Percentiles rank a stretch among this genome's conserved stretches.
These are phyloP conservation scores for Jaculus jaculus DNA, from an alignment of 2,113 vertebrate species.

Conservation along the genomic window DNA sequence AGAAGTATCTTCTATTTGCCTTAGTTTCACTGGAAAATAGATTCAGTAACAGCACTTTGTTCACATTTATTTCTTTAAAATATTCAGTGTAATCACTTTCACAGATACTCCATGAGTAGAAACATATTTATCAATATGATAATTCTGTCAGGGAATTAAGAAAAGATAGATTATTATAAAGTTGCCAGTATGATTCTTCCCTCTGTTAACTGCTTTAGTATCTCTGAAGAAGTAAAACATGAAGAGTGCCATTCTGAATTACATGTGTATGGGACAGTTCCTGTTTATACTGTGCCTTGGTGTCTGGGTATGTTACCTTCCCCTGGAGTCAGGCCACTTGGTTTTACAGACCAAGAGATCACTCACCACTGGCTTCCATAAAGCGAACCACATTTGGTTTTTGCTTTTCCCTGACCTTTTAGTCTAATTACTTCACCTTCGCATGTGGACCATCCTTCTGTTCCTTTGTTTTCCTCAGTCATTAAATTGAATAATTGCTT, in stretches of 20 bases:
- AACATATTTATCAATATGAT: no score
- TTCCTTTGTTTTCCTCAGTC: slow-evolving; percentile 31
- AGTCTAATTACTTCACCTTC: neutral
- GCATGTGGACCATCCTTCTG: neutral
- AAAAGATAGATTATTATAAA: neutral
- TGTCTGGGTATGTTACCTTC: neutral
- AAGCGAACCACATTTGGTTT: neutral
- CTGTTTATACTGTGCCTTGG: neutral
- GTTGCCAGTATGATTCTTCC: neutral
- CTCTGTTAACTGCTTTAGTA: neutral
- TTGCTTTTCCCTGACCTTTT: neutral
- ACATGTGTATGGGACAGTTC: neutral
- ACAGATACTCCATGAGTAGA: no score
- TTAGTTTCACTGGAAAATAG: slow-evolving; percentile 9
- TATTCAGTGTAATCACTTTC: no score
- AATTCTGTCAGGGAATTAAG: neutral
- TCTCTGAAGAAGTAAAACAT: neutral
- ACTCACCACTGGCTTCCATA: neutral
- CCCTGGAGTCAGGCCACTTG: neutral
- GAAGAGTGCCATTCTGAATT: neutral
- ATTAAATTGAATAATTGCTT: neutral
- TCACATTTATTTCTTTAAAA: neutral
- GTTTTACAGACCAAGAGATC: neutral
- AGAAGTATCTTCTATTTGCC: neutral
- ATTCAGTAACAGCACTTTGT: neutral